A percentile compares a stretch with the other conserved stretches of the same genome.
Conservation (phyloP, 2,888 invertebrate genomes). For the Lapara coniferarum region DNA sequence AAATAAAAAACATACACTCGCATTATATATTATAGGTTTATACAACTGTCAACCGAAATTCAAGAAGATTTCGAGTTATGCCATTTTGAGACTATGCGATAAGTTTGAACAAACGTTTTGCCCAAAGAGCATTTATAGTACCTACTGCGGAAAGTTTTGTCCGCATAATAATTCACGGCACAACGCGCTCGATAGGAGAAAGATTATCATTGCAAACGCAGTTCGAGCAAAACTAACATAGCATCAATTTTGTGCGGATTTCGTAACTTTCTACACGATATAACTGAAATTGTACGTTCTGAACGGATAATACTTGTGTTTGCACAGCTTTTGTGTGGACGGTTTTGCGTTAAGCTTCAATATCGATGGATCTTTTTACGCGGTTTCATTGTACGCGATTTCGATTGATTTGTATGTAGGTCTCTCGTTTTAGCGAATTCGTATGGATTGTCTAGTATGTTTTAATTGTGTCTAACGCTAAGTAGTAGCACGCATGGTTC, state of each 20-base stretch:
- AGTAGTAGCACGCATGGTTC: no score
- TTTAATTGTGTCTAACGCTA: no score
- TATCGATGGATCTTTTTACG: not conserved
- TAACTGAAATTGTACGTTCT: constrained; percentile 7
- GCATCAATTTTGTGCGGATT: constrained; percentile 25
- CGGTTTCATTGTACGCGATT: not conserved
- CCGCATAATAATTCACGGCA: not conserved
- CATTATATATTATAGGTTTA: no score
- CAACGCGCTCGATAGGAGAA: not conserved
- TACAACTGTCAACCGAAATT: no score
- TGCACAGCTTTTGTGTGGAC: not conserved
- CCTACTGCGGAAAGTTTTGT: no score
- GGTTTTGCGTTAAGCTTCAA: constrained; percentile 3
- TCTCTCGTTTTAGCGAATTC: not conserved
- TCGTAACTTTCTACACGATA: not conserved
- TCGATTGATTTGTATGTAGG: not conserved
- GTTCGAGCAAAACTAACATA: constrained; percentile 3
- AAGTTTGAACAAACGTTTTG: no score
- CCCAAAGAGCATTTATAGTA: no score
- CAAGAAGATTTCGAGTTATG: no score
- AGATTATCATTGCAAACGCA: not conserved
- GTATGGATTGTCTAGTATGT: not conserved
- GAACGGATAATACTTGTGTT: constrained; percentile 12
- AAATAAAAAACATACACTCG: no score
- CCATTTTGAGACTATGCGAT: no score